A percentile compares a stretch with the other conserved stretches of the same genome.
Conservation (phyloP, 1,140 invertebrate genomes). For the Melitaea cinxia region DNA sequence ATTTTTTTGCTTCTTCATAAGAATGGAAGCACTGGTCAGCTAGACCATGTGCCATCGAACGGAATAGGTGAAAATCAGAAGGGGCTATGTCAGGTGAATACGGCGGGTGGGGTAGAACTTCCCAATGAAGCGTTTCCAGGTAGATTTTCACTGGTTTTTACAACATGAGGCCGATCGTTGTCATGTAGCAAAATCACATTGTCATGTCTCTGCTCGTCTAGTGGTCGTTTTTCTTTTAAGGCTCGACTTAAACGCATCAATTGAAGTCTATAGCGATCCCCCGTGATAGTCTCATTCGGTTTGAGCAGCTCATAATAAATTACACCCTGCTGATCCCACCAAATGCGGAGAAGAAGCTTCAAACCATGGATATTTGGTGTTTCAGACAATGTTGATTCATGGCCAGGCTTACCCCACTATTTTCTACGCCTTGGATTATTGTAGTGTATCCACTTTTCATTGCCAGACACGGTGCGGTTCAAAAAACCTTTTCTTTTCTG, state of each 20-base stretch:
- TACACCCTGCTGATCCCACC: too few species aligned
- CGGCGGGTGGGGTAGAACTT: constrained; percentile 5
- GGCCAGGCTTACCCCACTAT: too few species aligned
- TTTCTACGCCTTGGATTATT: too few species aligned
- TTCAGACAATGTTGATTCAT: too few species aligned
- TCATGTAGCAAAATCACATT: background rate
- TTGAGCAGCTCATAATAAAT: constrained; percentile 34
- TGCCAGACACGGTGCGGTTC: too few species aligned
- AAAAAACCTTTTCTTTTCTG: too few species aligned
- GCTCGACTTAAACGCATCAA: background rate
- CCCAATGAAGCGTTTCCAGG: background rate
- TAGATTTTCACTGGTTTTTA: background rate
- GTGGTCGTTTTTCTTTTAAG: too few species aligned
- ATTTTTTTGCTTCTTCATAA: too few species aligned
- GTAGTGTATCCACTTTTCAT: too few species aligned
- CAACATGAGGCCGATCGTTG: constrained; percentile 6
- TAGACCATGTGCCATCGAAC: background rate
- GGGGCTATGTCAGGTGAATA: constrained; percentile 14
- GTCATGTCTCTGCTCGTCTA: background rate
- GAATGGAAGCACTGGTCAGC: too few species aligned
- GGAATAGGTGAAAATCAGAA: constrained; percentile 2
- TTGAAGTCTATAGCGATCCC: constrained; percentile 17
- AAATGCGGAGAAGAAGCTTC: too few species aligned
- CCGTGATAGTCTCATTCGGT: too few species aligned
- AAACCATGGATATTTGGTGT: background rate